Base-by-base conservation (phyloP, 2,797 vertebrate species). In the Propithecus perrieri region DNA sequence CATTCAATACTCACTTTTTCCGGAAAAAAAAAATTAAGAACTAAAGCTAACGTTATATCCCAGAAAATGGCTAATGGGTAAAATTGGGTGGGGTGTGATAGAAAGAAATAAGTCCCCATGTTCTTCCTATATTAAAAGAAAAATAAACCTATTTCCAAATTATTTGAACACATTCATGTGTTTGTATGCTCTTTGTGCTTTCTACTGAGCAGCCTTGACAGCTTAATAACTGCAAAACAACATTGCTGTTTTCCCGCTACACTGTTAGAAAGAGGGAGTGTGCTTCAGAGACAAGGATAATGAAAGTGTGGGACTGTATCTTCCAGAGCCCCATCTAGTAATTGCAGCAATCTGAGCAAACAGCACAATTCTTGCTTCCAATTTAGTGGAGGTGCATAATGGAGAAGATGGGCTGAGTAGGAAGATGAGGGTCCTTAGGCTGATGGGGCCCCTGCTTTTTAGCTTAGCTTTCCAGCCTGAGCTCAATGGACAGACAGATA, bases 121-220 rank as follows among this genome's bases (percentile, higher is more conserved):
- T 93, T 94, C 71, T 89, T 90, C 33, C 41, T 30, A 33, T 78
- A 84, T 75, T 78, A 83, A 91, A 91, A 86, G 71, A 78, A 92
- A 96, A 97, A 88, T 18, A 96, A 88, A 59, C 75, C 57, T 46
- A 67, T 93, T 95, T 97, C 71, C 78, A 74, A 86, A 87, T 50
- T 41, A 74, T 89, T 76, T 48, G 95, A n/a, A 78, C 46, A 78
- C 83, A 72, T 69, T 78, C 59, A 9, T 15, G 7, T 28, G 26
- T 81, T 80, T 86, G 43, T 26, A 28, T 24, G 55, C 63, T 79
- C 43, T 96, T 88, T 89, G 88, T 94, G 89, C 50, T 92, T 90
- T 55, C 81, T 53, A 18, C 84, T 28, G 41, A 91, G 65, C 35
- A 33, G 86, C 0, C 0, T 81, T 85, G 85, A 95, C 87, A 91